Evolutionary conservation across 2,888 invertebrate species (phyloP).

Genomic region (Xylophagus ater): DNA sequence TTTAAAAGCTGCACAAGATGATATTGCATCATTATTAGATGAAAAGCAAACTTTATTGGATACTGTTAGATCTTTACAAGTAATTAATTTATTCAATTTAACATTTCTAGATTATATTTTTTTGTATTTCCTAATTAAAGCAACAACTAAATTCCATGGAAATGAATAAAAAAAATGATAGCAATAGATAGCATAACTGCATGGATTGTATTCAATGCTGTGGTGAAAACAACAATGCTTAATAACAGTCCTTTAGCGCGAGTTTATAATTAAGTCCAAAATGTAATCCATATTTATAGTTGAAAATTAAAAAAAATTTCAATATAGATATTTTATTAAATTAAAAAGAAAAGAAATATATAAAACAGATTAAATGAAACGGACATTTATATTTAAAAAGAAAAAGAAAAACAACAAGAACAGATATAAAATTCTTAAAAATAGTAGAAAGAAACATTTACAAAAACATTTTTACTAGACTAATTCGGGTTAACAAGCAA

Average conservation of each 20-base stretch:
- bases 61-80: constrained; percentile 56
- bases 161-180: constrained; percentile 38
- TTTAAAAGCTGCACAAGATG: constrained; percentile 60
- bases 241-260: no score
- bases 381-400: not conserved
- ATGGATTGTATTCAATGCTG: constrained; percentile 61
- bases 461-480: not conserved
- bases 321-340: constrained; percentile 1
- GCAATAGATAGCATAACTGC: constrained; percentile 59
- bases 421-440: not conserved
- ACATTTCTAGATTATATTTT: not conserved
- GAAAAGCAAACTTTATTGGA: constrained; percentile 65
- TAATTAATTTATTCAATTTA: constrained; percentile 22
- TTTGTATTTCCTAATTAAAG: constrained; percentile 18
- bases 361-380: not conserved
- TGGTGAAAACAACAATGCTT: constrained; percentile 43
- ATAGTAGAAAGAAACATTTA: not conserved
- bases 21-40: constrained; percentile 55
- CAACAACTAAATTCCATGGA: constrained; percentile 36
- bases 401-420: not conserved
- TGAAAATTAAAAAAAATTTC: not conserved
- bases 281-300: not conserved
- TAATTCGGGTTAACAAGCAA: not conserved
- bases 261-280: not conserved
- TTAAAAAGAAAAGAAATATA: not conserved